Conservation (phyloP, 2,113 vertebrate species). For the Neofelis nebulosa region DNA sequence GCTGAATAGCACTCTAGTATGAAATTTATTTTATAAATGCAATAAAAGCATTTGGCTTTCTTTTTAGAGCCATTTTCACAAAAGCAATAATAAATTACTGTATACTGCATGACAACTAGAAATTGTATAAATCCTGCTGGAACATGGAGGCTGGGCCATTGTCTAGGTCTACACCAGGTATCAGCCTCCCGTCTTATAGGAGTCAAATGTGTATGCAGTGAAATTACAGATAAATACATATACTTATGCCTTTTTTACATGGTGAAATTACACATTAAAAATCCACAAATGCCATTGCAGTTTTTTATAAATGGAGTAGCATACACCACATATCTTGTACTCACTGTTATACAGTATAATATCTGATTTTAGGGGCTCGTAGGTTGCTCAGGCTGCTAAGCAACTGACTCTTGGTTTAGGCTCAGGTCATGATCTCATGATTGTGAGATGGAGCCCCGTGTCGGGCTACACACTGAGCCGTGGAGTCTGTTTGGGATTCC, state of each 20-base stretch:
- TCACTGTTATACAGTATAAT: not conserved
- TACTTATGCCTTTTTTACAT: not conserved
- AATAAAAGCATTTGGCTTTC: not conserved
- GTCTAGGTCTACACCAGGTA: not conserved
- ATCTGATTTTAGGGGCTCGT: too few relatives aligned
- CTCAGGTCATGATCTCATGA: too few relatives aligned
- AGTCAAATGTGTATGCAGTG: not conserved
- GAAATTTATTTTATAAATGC: conserved; percentile 11
- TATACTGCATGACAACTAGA: not conserved
- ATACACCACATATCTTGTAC: not conserved
- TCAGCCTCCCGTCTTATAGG: not conserved
- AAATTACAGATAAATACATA: not conserved
- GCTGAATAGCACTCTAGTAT: not conserved
- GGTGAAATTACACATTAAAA: not conserved
- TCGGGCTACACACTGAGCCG: too few relatives aligned
- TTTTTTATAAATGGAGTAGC: not conserved
- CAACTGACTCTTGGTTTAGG: too few relatives aligned
- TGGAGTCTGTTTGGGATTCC: too few relatives aligned
- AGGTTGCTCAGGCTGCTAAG: too few relatives aligned
- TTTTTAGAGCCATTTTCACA: not conserved
- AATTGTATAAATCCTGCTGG: not conserved
- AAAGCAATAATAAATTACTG: not conserved
- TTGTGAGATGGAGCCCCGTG: too few relatives aligned
- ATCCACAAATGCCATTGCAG: not conserved
- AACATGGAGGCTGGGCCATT: not conserved